These are phyloP conservation scores for Acanthurus tractus DNA, from an alignment of 2,797 vertebrate genomes.

Conservation along the genomic window DNA sequence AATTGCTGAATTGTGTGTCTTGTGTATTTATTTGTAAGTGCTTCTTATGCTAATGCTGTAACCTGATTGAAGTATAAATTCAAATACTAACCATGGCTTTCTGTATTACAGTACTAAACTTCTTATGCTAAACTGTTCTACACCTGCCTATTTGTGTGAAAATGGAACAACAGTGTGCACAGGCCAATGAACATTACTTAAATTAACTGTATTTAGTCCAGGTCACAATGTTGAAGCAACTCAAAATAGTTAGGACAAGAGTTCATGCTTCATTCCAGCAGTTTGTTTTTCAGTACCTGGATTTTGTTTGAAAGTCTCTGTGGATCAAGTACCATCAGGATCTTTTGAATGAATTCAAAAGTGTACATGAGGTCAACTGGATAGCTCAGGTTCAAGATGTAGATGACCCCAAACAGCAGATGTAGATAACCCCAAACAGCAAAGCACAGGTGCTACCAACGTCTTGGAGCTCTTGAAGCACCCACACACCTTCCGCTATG, in stretches of 20 bases:
- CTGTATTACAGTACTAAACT: too few species aligned
- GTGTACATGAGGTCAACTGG: constrained; percentile 4
- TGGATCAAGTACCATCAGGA: constrained; percentile 21
- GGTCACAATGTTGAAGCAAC: background rate
- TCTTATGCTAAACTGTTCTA: too few species aligned
- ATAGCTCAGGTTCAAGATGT: constrained; percentile 7
- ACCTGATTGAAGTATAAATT: too few species aligned
- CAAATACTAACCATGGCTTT: too few species aligned
- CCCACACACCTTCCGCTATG: constrained; percentile 2
- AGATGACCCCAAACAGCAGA: constrained; percentile 1
- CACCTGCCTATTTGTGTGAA: too few species aligned
- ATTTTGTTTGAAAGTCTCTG: constrained; percentile 10
- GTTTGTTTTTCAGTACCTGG: constrained; percentile 26
- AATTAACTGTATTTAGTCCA: too few species aligned
- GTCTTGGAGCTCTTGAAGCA: background rate
- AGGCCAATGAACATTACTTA: too few species aligned
- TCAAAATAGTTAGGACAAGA: too few species aligned
- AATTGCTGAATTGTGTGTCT: too few species aligned
- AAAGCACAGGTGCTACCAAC: background rate
- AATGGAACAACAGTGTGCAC: too few species aligned
- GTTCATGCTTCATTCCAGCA: constrained; percentile 7
- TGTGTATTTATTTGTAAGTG: too few species aligned
- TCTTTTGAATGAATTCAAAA: constrained; percentile 17
- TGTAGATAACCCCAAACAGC: constrained; percentile 4
- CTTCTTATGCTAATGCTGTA: too few species aligned